Evolutionary conservation across 2,113 vertebrate genomes (phyloP), one percentile per base, ranked within the genome.

Genomic region (Leptosomus discolor): DNA sequence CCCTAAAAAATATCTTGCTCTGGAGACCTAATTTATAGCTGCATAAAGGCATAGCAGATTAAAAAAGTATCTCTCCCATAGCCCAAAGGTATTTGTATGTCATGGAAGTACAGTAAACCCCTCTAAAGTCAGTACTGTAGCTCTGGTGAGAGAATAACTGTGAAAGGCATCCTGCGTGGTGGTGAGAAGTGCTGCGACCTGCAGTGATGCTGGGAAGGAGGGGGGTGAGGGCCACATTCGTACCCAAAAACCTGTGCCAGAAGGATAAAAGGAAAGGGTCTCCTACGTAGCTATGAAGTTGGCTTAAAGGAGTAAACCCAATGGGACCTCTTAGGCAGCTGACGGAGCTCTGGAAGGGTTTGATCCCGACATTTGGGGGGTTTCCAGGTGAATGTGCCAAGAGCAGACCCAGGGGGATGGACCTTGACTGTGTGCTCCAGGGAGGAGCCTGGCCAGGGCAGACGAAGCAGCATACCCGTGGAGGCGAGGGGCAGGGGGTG

Each of bases 391-490:
- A 45, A 27, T 0, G 1, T 70, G 61, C 67, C 32, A 14, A 36
- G 85, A 63, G 75, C 65, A 75, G 27, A 14, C 7, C 24, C 1
- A 1, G 34, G 39, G 74, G 54, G 56, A 19, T n/a, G 56, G 65
- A 43, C 15, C 26, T 24, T 7, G 61, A 9, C 43, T 14, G 2
- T 2, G 29, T 69, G 65, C 29, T 36, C 19, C 0, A 4, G 45
- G 39, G 37, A 14, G 46, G 54, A 75, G 48, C 58, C 19, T 19
- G 32, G 18, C 18, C 65, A 22, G n/a, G 36, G 54, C 11, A 36
- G 63, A 1, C 1, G 12, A 19, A 74, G 64, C 54, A 16, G 39
- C 0, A 1, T 4, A 1, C 10, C 57, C 41, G 3, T 1, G 13
- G 36, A 13, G 69, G 22, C 6, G 77, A 15, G 45, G 29, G 58